These are phyloP conservation scores for Cuculus canorus DNA, from an alignment of 2,797 vertebrate species.

Conservation along the genomic window DNA sequence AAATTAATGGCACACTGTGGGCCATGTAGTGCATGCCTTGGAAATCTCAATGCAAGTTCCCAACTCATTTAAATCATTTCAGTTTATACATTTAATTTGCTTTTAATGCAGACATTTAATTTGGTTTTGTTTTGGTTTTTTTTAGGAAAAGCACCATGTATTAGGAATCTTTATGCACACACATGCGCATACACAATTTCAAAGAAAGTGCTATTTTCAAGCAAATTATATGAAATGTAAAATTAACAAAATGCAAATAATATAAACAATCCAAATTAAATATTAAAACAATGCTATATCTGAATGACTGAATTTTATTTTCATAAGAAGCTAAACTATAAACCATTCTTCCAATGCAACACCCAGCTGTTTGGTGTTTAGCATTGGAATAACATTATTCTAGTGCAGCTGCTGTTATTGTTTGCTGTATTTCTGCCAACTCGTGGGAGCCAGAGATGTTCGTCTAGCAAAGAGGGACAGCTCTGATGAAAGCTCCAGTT, in stretches of 20 bases:
- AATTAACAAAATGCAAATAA: constrained; percentile 70
- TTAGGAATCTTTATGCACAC: constrained; percentile 58
- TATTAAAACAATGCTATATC: constrained; percentile 58
- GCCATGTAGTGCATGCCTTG: constrained; percentile 12
- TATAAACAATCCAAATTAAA: constrained; percentile 63
- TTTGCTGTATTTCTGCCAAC: constrained; percentile 60
- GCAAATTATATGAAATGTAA: constrained; percentile 69
- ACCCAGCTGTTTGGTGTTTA: constrained; percentile 67
- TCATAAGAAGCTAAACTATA: constrained; percentile 51
- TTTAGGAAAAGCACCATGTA: constrained; percentile 55
- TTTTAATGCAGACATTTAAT: constrained; percentile 61
- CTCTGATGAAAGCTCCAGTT: constrained; percentile 51
- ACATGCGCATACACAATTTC: constrained; percentile 41
- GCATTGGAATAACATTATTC: constrained; percentile 46
- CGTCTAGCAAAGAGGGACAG: constrained; percentile 54
- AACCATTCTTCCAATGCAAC: constrained; percentile 38
- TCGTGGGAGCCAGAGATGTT: constrained; percentile 49
- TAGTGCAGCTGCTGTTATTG: constrained; percentile 67
- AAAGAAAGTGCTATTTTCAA: constrained; percentile 55
- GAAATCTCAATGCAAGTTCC: not conserved
- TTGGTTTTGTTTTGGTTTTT: constrained; percentile 20
- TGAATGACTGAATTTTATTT: constrained; percentile 60
- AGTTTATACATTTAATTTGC: constrained; percentile 60
- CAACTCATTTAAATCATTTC: constrained; percentile 53
- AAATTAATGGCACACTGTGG: constrained; percentile 4